Evolutionary conservation across 1,140 invertebrate genomes (phyloP), one percentile per base, ranked within the genome.

Genomic region (Drosophila truncata): DNA sequence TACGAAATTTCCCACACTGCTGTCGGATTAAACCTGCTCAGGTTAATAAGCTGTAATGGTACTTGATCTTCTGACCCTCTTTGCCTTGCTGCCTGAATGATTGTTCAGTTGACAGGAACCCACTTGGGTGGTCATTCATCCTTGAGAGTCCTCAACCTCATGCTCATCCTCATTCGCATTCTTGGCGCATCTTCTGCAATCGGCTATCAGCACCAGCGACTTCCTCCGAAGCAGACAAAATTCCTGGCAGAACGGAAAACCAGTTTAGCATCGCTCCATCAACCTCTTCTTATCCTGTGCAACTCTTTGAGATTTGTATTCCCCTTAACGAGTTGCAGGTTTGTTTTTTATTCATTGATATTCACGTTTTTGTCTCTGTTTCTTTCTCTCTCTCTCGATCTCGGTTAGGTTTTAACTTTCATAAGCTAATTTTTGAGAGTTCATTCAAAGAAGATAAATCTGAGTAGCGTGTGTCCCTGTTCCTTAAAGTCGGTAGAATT

Each of bases 391-490:
- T 18, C 8, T 23, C 35, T 14, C 0, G 11, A 31, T 27, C 13
- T 27, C 7, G 33, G 16, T 14, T 13, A 2, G 66, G 66, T 70
- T 70, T 70, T 70, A 31, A 67, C 31, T 70, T 70, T 67, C 66
- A 70, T 70, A 70, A 70, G 66, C 66, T 70, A 70, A 67, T 70
- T 70, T 70, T 70, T 65, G 47, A 67, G 66, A 55, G 47, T 67
- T 41, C 66, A 67, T 70, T 70, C 37, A 70, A 70, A 67, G 25
- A 55, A 54, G 63, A 67, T 67, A 46, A 70, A 70, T 67, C 66
- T 70, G 66, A 70, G 63, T 70, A 70, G 62, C 62, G 62, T 70
- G 66, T 69, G 62, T 70, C 66, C 63, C 62, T 67, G 47, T 70
- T 64, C 39, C 62, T 27, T 67, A 9, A 54, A 54, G 66, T 70